Evolutionary conservation across 2,797 vertebrate genomes (phyloP).

Genomic region (Sternarchorhynchus goeldii): DNA sequence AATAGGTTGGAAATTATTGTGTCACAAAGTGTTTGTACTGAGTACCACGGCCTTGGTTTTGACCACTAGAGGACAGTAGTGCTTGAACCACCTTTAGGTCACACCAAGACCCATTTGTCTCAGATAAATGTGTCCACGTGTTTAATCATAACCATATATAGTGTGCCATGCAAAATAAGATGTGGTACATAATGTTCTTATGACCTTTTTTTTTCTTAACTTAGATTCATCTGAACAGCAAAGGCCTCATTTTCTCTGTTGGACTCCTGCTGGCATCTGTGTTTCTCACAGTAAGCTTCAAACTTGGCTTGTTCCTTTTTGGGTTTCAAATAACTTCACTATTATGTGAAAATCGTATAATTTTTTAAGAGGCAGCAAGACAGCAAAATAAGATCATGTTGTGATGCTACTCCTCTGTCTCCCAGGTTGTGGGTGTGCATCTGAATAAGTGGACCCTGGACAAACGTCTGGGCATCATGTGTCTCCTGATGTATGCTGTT

Average conservation of each 20-base stretch:
- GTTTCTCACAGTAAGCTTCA: conserved; percentile 88
- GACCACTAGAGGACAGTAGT: conserved; percentile 27
- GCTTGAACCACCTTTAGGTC: neutral
- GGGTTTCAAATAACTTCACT: neutral
- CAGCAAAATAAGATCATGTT: neutral
- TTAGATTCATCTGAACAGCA: conserved; percentile 93
- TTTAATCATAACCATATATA: neutral
- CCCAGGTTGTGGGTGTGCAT: conserved; percentile 90
- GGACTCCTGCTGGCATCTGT: conserved; percentile 92
- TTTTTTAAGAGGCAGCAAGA: neutral
- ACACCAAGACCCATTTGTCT: too few relatives aligned
- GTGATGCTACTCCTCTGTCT: conserved; percentile 50
- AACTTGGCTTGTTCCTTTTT: neutral
- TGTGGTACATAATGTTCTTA: neutral
- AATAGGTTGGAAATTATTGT: neutral
- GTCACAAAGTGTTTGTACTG: too few relatives aligned
- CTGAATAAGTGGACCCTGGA: conserved; percentile 95
- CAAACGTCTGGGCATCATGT: conserved; percentile 86
- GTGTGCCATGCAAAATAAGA: neutral
- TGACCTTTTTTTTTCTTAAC: conserved; percentile 2
- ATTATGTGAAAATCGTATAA: neutral
- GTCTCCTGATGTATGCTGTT: conserved; percentile 89
- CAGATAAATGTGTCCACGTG: neutral
- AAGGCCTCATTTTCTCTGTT: conserved; percentile 97
- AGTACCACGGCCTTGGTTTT: neutral